These are phyloP conservation scores for Diarsia brunnea DNA, from an alignment of 2,888 invertebrate species.

Conservation along the genomic window DNA sequence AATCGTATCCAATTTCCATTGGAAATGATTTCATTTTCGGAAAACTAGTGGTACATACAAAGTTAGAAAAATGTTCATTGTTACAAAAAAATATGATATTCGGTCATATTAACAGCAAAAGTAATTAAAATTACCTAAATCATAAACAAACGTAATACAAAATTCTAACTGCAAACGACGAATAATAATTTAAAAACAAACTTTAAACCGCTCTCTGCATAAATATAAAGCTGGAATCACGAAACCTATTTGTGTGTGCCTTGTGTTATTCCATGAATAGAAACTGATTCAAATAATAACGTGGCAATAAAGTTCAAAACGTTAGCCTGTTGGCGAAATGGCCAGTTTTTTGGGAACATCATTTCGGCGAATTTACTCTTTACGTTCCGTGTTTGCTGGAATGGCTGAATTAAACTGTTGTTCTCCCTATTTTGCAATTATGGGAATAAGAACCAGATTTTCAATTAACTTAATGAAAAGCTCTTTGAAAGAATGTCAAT, in stretches of 20 bases:
- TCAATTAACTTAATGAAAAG: not conserved
- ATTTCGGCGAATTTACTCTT: not conserved
- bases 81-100: not conserved
- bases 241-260: not conserved
- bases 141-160: not conserved
- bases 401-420: not conserved
- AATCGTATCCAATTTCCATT: not conserved
- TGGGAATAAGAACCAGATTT: not conserved
- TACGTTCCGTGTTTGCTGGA: not conserved
- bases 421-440: not conserved
- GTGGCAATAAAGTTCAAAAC: not conserved
- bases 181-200: not conserved
- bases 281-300: slow-evolving; percentile 14
- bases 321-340: not conserved
- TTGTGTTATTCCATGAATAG: slow-evolving; percentile 15
- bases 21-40: not conserved
- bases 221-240: slow-evolving; percentile 7
- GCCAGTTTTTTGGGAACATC: not conserved
- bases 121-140: not conserved
- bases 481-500: not conserved
- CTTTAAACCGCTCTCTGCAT: not conserved
- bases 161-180: not conserved
- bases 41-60: not conserved
- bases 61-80: not conserved
- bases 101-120: not conserved